Evolutionary conservation across 2,797 vertebrate species (phyloP), one percentile per base, ranked within the genome.

Genomic region (Notamacropus eugenii): DNA sequence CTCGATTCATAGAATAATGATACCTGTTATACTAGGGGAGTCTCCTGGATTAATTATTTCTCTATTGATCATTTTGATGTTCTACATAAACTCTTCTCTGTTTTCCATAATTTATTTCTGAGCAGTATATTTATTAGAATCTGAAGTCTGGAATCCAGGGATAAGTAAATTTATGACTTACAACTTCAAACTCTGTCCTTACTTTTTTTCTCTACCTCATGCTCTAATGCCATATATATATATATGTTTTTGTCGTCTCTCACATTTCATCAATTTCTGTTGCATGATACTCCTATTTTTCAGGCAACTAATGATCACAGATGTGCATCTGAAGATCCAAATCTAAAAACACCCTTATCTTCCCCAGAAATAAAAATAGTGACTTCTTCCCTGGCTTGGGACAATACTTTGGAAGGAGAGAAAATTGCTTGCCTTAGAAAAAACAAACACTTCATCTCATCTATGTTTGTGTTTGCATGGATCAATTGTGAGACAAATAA

Each of bases 401-500:
- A 94, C 1, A 0, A 94, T 62, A 96, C 94, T 96, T 96, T 55
- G 57, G 91, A 13, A 27, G 14, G 1, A 54, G 62, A 16, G 58
- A 58, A 96, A 96, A 92, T 98, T 93, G 96, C 96, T 95, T 0
- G n/a, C 58, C 93, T 93, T 97, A 95, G 96, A 95, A 92, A 97
- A 95, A 97, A 98, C 97, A 96, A 99, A 98, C 54, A 97, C 94
- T 98, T 96, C 95, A 93, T 98, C 97, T 98, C 96, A 95, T 98
- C 97, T 92, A 97, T 98, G 98, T 98, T 98, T 99, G 98, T 99
- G 98, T 98, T 98, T 98, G 97, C 98, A 95, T 90, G 98, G 98
- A 99, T 99, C 98, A 98, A 98, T 98, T 98, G 98, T 98, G 99
- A 97, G 98, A 98, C 98, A 98, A 98, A 98, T 98, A 98, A 97